Evolutionary conservation across 2,888 invertebrate species (phyloP), one percentile per base, ranked within the genome.

Genomic region (Drosophila buzzatii): DNA sequence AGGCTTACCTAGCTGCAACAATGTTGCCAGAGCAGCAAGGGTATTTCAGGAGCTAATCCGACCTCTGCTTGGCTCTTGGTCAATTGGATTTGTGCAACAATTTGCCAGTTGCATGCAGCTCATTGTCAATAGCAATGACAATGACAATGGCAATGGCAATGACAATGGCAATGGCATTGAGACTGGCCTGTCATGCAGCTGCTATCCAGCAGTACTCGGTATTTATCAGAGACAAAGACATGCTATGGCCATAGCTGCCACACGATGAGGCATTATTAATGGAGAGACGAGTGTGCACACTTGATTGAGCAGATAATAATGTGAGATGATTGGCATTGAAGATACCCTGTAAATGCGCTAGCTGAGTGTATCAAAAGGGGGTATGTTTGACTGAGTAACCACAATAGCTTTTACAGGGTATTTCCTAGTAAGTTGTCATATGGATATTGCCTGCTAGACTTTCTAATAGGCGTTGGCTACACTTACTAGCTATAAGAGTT

Each of bases 41-140:
- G 23, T 14, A 12, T 41, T 20, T 27, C 18, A 1, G 27, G 4
- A 3, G n/a, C 42, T 27, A 18, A 31, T 41, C 33, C 33, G 33
- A 37, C 37, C 47, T 37, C 27, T 18, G 47, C 18, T 47, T 1
- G 58, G 18, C 59, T 27, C 47, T 18, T 10, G 59, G 18, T 31
- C 60, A 41, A 60, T 45, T 52, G 10, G 14, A 41, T 56, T 56
- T 47, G 56, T 45, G 56, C 73, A 56, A 57, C 65, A 56, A 66
- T 65, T 65, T 72, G 65, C 57, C 66, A 61, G 52, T 42, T 73
- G 53, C 60, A 61, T 73, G 47, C 66, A n/a, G n/a, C n/a, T n/a
- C n/a, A n/a, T n/a, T n/a, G n/a, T n/a, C n/a, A n/a, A n/a, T n/a
- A n/a, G n/a, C 20, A 41, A 59, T 31, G 16, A 12, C 39, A 56